Evolutionary conservation across 1,140 invertebrate genomes (phyloP).

Genomic region (Temnothorax curvispinosus): DNA sequence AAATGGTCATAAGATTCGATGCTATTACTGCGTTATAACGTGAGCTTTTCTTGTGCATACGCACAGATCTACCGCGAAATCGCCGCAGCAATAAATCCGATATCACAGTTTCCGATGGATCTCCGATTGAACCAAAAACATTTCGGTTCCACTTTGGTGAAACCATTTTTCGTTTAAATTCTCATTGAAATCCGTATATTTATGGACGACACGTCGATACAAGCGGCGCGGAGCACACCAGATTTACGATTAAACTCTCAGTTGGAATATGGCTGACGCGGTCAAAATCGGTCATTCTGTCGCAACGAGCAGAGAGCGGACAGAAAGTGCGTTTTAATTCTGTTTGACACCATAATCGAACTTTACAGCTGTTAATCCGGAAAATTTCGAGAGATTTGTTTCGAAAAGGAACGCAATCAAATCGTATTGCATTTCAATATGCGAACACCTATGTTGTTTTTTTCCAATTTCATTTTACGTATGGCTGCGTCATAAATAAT

Average conservation of each 20-base stretch:
- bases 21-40: constrained; percentile 20
- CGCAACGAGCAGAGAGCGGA: neutral
- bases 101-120: constrained; percentile 52
- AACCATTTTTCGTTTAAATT: constrained; percentile 62
- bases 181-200: constrained; percentile 50
- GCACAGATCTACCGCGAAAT: constrained; percentile 21
- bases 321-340: constrained; percentile 40
- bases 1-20: constrained; percentile 21
- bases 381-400: constrained; percentile 33
- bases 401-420: constrained; percentile 32
- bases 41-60: constrained; percentile 21
- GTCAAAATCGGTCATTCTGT: constrained; percentile 38
- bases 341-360: constrained; percentile 27
- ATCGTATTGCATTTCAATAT: constrained; percentile 9
- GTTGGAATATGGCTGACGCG: constrained; percentile 12
- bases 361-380: constrained; percentile 36
- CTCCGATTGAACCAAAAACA: constrained; percentile 47
- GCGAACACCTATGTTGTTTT: constrained; percentile 3
- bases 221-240: constrained; percentile 24
- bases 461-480: constrained; percentile 17
- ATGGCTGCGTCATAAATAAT: constrained; percentile 25
- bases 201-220: constrained; percentile 59
- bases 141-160: constrained; percentile 32
- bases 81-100: constrained; percentile 22
- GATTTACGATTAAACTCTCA: constrained; percentile 63